Evolutionary conservation across 2,797 vertebrate species (phyloP), one percentile per base, ranked within the genome.

Genomic region (Fringilla coelebs): DNA sequence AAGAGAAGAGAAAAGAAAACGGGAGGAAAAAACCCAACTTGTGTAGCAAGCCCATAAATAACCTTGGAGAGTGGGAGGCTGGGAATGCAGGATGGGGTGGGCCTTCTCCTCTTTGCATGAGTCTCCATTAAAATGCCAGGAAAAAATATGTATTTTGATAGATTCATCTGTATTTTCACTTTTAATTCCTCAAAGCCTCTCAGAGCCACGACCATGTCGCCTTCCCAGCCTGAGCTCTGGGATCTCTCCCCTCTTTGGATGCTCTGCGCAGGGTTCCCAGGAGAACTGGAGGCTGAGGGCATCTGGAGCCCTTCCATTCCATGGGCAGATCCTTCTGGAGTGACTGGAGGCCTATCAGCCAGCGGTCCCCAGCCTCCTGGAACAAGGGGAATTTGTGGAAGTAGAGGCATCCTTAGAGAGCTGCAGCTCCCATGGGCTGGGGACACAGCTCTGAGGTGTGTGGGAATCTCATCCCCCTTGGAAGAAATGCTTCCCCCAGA

Each of bases 11-110:
- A 55, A 89, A 66, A 80, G 55, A 36, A 73, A 88, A 90, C 65
- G 49, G 34, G 36, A 62, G 68, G 19, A 57, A 86, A 95, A 89
- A 90, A 26, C 2, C 16, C 72, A 81, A 72, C 65, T 94, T 89
- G 75, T 71, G 89, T 43, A 94, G 84, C 83, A 88, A 73, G n/a
- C 20, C 85, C 72, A 81, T 95, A 95, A 96, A 97, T 94, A 96
- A 92, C 81, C 43, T 31, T 2, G 0, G 79, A 85, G 63, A 75
- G 80, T 2, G 0, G 26, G 67, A 60, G 43, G 74, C 79, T 74
- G 96, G 85, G 87, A 91, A 84, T 9, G 62, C 45, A 60, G 60
- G 45, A n/a, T 3, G 13, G 73, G 87, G 58, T 41, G 20, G 41
- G 54, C 61, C 72, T 49, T 65, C 70, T 72, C 25, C 71, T 75